A percentile compares a stretch with the other conserved stretches of the same genome.
Evolutionary conservation across 2,113 vertebrate genomes (phyloP).

Genomic region (Leucopsar rothschildi): DNA sequence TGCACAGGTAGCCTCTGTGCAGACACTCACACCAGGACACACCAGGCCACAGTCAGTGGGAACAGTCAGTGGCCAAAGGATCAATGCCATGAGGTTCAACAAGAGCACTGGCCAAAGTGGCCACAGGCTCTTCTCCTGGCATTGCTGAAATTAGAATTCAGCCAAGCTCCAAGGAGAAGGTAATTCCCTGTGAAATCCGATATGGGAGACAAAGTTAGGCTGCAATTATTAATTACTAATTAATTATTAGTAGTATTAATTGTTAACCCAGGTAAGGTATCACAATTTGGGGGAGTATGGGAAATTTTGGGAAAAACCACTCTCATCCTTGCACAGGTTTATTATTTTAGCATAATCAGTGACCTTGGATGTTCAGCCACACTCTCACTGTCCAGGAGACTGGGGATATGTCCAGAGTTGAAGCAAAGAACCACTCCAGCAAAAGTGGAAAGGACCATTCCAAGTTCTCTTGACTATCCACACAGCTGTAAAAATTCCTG

Average conservation of each 20-base stretch:
- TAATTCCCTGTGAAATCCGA: not conserved
- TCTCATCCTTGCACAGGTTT: not conserved
- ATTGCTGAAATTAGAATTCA: not conserved
- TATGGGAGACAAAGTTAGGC: fast-evolving
- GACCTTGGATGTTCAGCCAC: not conserved
- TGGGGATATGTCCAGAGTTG: not conserved
- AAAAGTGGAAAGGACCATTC: not conserved
- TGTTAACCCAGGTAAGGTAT: not conserved
- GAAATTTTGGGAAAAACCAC: not conserved
- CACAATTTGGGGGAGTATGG: not conserved
- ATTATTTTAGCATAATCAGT: not conserved
- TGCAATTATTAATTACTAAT: not conserved
- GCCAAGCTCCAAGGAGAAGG: not conserved
- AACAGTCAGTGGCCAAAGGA: not conserved
- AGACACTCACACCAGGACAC: not conserved
- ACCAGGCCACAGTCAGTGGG: not conserved
- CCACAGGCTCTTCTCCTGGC: not conserved
- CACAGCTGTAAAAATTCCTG: not conserved
- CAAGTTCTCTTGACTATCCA: not conserved
- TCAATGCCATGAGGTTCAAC: not conserved
- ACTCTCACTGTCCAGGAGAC: not conserved
- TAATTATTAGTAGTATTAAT: too few species aligned
- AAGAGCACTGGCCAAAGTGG: not conserved
- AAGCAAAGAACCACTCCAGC: not conserved
- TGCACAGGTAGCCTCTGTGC: not conserved